Conservation (phyloP, 2,113 vertebrate species). For the Tringa solitaria region DNA sequence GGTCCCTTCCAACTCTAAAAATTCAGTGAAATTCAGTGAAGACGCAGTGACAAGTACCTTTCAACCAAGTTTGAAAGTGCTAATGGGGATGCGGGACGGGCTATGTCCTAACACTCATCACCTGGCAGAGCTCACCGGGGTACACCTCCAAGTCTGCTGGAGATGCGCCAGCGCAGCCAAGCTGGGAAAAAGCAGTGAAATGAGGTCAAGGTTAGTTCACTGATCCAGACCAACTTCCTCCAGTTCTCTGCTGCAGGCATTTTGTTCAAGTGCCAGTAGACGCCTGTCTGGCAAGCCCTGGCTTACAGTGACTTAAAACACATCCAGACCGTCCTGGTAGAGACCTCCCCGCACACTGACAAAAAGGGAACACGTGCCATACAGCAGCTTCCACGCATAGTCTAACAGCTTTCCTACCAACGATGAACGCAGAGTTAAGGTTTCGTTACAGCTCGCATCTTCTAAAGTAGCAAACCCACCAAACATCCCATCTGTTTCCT, state of each 20-base stretch:
- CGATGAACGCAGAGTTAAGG: not conserved
- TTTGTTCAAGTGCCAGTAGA: not conserved
- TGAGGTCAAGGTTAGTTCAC: not conserved
- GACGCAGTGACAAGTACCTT: not conserved
- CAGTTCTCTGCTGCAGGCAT: not conserved
- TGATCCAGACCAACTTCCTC: not conserved
- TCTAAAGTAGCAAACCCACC: not conserved
- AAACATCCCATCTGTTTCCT: not conserved
- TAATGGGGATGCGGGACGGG: not conserved
- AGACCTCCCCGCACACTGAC: not conserved
- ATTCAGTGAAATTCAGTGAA: too few relatives aligned
- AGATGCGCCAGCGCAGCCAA: not conserved
- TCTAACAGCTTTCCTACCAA: not conserved
- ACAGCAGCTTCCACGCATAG: not conserved
- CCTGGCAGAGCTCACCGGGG: not conserved
- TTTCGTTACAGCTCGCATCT: not conserved
- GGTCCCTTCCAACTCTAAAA: too few relatives aligned
- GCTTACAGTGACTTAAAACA: not conserved
- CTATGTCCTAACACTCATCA: not conserved
- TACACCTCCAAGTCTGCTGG: not conserved
- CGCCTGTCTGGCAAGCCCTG: not conserved
- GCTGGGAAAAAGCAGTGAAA: not conserved
- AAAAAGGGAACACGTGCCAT: not conserved
- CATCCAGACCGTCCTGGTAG: not conserved
- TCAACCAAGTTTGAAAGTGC: not conserved